phyloP scores from a whole-genome alignment of 2,113 vertebrate genomes.

The Apteryx mantelli region DNA sequence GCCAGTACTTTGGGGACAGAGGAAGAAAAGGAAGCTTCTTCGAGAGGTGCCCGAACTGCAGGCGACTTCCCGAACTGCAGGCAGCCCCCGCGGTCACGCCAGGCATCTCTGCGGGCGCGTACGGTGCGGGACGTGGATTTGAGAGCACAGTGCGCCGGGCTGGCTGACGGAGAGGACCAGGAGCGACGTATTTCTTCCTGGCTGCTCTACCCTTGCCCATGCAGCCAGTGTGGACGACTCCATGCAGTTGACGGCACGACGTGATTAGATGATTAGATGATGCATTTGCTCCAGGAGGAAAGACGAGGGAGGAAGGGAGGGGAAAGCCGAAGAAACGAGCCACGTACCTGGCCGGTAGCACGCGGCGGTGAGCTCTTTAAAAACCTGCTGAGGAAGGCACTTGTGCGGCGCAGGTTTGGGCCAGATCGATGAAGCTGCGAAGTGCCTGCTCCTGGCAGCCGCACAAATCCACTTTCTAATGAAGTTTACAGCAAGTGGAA shows the following conservation, averaged over 20 bases:
- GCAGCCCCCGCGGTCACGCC: neutral
- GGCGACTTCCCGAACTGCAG: neutral
- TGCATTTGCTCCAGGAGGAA: neutral
- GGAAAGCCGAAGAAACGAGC: neutral
- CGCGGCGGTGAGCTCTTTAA: neutral
- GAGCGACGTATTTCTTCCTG: neutral
- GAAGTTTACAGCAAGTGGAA: constrained; percentile 72
- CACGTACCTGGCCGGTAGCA: neutral
- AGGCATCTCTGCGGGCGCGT: neutral
- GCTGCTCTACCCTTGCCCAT: constrained; percentile 9
- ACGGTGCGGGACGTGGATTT: neutral
- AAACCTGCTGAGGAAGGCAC: constrained; percentile 64
- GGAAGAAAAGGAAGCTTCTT: constrained; percentile 1
- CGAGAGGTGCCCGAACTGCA: neutral
- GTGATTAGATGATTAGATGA: constrained; percentile 43
- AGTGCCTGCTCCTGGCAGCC: constrained; percentile 58
- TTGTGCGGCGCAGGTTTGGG: constrained; percentile 37
- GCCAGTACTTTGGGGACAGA: neutral
- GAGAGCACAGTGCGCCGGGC: neutral
- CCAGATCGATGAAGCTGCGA: constrained; percentile 59
- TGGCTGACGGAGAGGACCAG: neutral
- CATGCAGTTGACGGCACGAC: fast-evolving
- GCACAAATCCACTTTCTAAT: constrained; percentile 71
- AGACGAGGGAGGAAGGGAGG: neutral
- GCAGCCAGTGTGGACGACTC: neutral